phyloP scores from a whole-genome alignment of 2,797 vertebrate genomes.

The Odontamblyopus rebecca region DNA sequence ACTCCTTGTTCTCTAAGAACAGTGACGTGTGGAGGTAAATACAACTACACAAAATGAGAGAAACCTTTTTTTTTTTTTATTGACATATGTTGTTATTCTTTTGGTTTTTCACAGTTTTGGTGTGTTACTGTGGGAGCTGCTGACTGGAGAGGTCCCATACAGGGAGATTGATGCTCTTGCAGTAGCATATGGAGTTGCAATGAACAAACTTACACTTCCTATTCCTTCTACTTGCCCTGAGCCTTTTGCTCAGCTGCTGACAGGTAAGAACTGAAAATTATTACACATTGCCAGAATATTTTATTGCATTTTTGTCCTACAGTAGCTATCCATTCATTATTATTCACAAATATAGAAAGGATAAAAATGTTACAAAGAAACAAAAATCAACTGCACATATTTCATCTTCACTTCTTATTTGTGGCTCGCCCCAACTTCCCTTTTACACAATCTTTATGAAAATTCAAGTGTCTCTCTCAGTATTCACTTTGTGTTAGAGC shows the following conservation, averaged over 20 bases:
- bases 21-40: conserved; percentile 92
- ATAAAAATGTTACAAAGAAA: not conserved
- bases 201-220: conserved; percentile 93
- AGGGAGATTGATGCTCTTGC: conserved; percentile 90
- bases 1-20: conserved; percentile 93
- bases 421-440: no score
- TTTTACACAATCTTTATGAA: not conserved
- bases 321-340: not conserved
- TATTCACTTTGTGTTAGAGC: no score
- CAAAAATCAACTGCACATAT: not conserved
- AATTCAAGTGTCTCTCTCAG: no score
- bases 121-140: conserved; percentile 90
- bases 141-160: conserved; percentile 92
- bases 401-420: not conserved
- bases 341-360: not conserved
- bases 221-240: conserved; percentile 91
- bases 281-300: not conserved
- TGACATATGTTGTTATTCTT: not conserved
- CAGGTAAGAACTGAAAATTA: conserved; percentile 72
- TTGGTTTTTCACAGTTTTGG: conserved; percentile 79
- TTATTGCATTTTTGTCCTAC: not conserved
- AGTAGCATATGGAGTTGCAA: conserved; percentile 90
- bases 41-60: not conserved
- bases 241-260: conserved; percentile 86
- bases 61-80: not conserved